Evolutionary conservation across 2,113 vertebrate species (phyloP).

Genomic region (Chloropsis cyanopogon): DNA sequence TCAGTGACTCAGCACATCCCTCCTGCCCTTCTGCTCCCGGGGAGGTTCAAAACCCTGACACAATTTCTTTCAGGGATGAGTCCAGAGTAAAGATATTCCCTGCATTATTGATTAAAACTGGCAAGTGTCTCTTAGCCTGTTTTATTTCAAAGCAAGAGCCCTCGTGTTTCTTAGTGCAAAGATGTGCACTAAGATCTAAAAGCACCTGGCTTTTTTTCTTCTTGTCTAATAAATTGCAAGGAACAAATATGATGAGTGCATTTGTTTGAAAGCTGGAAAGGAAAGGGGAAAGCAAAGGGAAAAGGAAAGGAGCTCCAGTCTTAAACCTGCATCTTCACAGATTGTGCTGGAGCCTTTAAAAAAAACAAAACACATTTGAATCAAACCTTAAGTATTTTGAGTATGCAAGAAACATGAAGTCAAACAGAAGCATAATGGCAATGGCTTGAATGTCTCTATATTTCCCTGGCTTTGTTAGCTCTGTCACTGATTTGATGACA

Average conservation of each 20-base stretch:
- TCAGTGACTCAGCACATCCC: neutral
- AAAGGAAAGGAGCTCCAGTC: neutral
- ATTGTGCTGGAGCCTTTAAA: neutral
- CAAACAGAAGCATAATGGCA: neutral
- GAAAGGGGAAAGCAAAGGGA: too few species aligned
- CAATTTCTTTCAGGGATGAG: neutral
- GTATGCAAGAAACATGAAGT: neutral
- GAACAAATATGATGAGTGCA: neutral
- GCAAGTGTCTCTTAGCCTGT: neutral
- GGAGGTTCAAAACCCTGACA: neutral
- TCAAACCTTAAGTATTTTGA: neutral
- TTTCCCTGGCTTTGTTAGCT: neutral
- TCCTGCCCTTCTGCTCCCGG: neutral
- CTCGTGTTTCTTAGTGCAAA: neutral
- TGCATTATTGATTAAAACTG: neutral
- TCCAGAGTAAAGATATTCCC: neutral
- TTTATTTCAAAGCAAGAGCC: neutral
- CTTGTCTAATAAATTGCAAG: neutral
- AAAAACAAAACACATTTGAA: neutral
- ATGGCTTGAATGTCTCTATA: neutral
- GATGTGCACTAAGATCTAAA: neutral
- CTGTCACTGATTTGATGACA: neutral
- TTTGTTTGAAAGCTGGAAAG: neutral
- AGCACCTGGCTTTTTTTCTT: neutral
- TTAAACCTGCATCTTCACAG: neutral